A percentile compares a stretch with the other conserved stretches of the same genome.
Conservation (phyloP, 2,113 vertebrate genomes). For the Zosterops japonicus region DNA sequence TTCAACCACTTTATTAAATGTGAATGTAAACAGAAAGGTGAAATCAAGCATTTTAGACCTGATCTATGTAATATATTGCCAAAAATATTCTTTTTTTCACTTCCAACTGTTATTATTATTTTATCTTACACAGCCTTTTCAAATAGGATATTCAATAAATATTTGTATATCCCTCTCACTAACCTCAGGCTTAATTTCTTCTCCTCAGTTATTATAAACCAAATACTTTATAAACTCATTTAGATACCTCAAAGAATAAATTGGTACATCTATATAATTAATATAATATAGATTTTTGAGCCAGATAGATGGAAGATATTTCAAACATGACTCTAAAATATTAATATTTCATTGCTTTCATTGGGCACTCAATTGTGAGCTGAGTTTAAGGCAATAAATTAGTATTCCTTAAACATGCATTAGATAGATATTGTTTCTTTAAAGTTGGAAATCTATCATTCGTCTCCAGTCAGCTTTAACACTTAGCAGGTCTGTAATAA, state of each 20-base stretch:
- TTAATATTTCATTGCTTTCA: constrained; percentile 5
- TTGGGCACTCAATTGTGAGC: neutral
- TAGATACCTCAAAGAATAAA: constrained; percentile 4
- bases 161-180: neutral
- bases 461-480: neutral
- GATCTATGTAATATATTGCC: neutral
- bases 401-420: constrained; percentile 2
- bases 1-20: neutral
- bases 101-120: neutral
- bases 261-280: neutral
- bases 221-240: neutral
- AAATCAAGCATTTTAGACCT: neutral
- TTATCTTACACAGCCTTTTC: neutral
- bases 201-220: neutral
- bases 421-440: constrained; percentile 18
- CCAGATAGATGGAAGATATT: neutral
- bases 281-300: neutral
- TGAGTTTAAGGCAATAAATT: neutral
- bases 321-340: neutral
- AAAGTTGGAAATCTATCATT: constrained; percentile 10
- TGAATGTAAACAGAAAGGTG: neutral
- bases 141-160: neutral
- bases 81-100: neutral
- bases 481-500: neutral
- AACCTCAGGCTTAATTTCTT: neutral